Base-by-base conservation (phyloP, 2,113 vertebrate genomes). In the Myocastor coypus region DNA sequence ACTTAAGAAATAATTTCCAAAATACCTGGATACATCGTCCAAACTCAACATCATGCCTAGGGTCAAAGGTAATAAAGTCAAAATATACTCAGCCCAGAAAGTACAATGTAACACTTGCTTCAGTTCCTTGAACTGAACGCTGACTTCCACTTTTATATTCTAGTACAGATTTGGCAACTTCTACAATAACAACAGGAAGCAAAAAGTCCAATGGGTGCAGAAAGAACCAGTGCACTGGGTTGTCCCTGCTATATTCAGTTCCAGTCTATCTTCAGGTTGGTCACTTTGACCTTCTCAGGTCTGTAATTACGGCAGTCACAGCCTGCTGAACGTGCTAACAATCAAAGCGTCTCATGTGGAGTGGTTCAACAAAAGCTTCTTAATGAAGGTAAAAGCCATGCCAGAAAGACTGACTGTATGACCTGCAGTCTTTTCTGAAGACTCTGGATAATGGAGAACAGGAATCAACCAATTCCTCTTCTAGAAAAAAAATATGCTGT, bases 251-350 rank as follows among this genome's bases (percentile, higher is more conserved):
- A 89, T 81, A 97, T 94, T 94, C 89, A 83, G 92, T 94, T 89
- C 90, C 94, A 96, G 96, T 96, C 96, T 93, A 97, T 97, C 95
- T 95, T 96, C 97, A 95, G 96, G 97, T 96, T 97, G 97, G 95
- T 97, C 97, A 97, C 57, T 97, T 97, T 97, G 97, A 98, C 97
- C 98, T 98, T 98, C 97, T 94, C 95, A 95, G 96, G 96, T 95
- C 97, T 98, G 92, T 97, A 97, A 97, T 98, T 97, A 98, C 87
- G 86, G 94, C 97, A 98, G 97, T 98, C 97, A 97, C 89, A 97
- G 98, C 93, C 87, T 97, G 93, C 97, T 89, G 94, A 95, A 94
- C 40, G 9, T 94, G 81, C 94, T 94, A 93, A 97, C 96, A 97
- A 97, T 97, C 98, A 97, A 96, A 97, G 97, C 93, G 95, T 95